Percentiles rank a stretch among this genome's conserved stretches.
Conservation (phyloP, 1,140 invertebrate species). For the Oedothorax gibbosus region DNA sequence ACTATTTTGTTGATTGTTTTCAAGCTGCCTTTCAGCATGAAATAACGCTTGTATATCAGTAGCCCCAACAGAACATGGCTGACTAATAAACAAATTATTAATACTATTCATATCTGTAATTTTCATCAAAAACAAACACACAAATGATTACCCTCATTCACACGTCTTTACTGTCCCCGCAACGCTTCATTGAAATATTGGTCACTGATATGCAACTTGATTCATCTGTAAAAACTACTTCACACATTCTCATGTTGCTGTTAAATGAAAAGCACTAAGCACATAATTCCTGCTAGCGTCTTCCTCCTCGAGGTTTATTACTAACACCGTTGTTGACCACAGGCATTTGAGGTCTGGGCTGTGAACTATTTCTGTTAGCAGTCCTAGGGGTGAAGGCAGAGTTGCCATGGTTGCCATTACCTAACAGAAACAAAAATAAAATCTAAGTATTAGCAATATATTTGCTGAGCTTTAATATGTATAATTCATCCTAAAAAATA, state of each 20-base stretch:
- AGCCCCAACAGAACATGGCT: no score
- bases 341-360: constrained; percentile 37
- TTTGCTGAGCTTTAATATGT: no score
- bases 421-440: background rate
- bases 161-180: background rate
- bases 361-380: constrained; percentile 34
- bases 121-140: no score
- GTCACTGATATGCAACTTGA: background rate
- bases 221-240: constrained; percentile 2
- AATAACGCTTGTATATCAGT: no score
- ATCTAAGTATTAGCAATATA: no score
- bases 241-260: background rate
- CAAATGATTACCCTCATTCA: no score
- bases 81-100: no score
- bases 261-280: background rate
- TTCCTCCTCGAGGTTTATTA: constrained; percentile 31
- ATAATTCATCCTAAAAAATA: no score
- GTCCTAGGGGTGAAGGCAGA: constrained; percentile 39
- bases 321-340: constrained; percentile 45
- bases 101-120: no score
- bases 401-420: constrained; percentile 39
- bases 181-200: background rate
- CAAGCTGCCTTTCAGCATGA: no score
- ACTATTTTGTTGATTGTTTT: no score
- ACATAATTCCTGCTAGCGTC: background rate